A percentile compares a stretch with the other conserved stretches of the same genome.
phyloP scores from a whole-genome alignment of 2,888 invertebrate species.

The Physocephala rufipes region DNA sequence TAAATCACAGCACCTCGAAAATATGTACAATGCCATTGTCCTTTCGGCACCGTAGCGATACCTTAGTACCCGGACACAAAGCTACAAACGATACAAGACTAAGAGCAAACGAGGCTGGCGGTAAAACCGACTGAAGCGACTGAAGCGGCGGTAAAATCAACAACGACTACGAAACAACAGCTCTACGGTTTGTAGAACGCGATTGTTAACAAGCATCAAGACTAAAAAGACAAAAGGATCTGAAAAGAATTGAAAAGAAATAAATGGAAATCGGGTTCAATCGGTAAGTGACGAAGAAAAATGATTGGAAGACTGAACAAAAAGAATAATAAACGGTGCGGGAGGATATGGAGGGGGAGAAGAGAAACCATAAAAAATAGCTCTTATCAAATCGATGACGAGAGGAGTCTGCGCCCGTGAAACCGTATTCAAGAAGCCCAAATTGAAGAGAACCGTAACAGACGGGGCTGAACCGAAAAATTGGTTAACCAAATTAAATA shows the following conservation, averaged over 20 bases:
- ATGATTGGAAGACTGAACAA: constrained; percentile 1
- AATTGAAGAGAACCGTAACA: constrained; percentile 35
- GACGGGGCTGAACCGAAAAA: constrained; percentile 17
- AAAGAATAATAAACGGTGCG: neutral
- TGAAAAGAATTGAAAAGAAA: constrained; percentile 11
- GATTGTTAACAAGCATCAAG: constrained; percentile 58
- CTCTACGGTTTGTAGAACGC: constrained; percentile 54
- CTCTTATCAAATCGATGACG: constrained; percentile 14
- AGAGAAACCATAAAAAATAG: neutral
- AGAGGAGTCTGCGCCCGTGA: constrained; percentile 21
- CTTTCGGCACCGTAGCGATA: neutral
- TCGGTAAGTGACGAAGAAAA: constrained; percentile 12
- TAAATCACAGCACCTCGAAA: constrained; percentile 61
- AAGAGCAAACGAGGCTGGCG: constrained; percentile 40
- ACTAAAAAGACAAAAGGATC: constrained; percentile 8
- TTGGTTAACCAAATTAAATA: constrained; percentile 39
- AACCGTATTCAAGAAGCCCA: neutral
- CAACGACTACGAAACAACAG: constrained; percentile 37
- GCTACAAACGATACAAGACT: too few species aligned
- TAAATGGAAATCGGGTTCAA: constrained; percentile 28
- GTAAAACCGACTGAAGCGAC: neutral
- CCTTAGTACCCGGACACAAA: constrained; percentile 48
- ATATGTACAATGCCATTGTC: constrained; percentile 32
- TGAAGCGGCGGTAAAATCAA: neutral
- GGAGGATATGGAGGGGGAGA: neutral